A percentile compares a stretch with the other conserved stretches of the same genome.
phyloP scores from a whole-genome alignment of 2,113 vertebrate species.

The Salvelinus alpinus region DNA sequence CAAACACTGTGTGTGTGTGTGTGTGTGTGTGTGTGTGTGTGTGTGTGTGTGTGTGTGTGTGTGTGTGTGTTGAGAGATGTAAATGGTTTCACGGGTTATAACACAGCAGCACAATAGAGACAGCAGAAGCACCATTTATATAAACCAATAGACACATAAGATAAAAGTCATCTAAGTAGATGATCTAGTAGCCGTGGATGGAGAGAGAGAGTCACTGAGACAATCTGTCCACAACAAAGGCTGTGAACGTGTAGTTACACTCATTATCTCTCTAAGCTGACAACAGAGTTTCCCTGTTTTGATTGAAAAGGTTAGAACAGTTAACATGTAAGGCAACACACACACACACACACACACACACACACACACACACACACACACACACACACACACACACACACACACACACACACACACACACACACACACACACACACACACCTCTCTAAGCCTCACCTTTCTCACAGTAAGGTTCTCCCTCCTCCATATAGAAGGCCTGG shows the following conservation, averaged over 20 bases:
- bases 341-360: no score
- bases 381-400: no score
- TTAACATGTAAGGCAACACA: no score
- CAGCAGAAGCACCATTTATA: conserved; percentile 49
- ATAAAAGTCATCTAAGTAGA: conserved; percentile 57
- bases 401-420: no score
- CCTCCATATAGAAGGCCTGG: conserved; percentile 98
- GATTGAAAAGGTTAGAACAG: no score
- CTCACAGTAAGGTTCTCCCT: conserved; percentile 96
- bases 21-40: neutral
- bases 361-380: no score
- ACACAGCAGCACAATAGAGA: conserved; percentile 56
- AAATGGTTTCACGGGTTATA: conserved; percentile 27
- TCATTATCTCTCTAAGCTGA: no score
- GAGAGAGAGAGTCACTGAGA: neutral
- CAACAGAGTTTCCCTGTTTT: no score
- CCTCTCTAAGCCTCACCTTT: conserved; percentile 77
- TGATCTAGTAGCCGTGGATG: conserved; percentile 24
- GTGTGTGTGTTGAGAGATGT: conserved; percentile 10
- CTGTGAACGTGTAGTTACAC: no score
- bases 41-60: no score
- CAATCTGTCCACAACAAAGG: neutral
- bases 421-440: no score
- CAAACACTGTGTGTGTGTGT: neutral
- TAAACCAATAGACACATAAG: conserved; percentile 48